These are phyloP conservation scores for Halcyon malimbica DNA, from an alignment of 2,113 vertebrate species.

Conservation along the genomic window DNA sequence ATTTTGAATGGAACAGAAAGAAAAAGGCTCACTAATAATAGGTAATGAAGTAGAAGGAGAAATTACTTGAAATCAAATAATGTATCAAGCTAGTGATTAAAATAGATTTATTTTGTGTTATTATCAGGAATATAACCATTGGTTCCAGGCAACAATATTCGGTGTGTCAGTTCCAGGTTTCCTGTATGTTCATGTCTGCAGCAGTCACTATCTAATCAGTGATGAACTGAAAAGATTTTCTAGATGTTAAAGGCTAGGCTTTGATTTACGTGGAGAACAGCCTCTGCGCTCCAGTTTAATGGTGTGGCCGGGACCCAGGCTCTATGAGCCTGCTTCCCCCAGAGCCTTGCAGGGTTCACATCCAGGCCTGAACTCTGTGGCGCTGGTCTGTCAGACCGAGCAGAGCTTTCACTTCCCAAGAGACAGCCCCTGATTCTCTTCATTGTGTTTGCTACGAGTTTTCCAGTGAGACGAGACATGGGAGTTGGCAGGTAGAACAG, in stretches of 20 bases:
- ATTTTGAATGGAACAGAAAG: constrained; percentile 39
- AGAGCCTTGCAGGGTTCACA: neutral
- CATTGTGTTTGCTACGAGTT: neutral
- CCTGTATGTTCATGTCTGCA: neutral
- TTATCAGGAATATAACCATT: neutral
- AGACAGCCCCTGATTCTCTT: neutral
- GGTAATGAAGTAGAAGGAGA: constrained; percentile 4
- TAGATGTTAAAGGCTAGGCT: neutral
- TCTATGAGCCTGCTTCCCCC: neutral
- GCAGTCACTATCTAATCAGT: neutral
- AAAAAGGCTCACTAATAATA: constrained; percentile 35
- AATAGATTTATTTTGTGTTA: neutral
- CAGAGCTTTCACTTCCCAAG: neutral
- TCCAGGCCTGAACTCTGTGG: neutral
- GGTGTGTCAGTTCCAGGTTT: neutral
- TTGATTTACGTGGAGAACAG: neutral
- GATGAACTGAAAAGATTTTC: neutral
- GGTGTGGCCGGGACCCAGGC: neutral
- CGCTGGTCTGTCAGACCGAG: neutral
- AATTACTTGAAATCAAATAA: constrained; percentile 28
- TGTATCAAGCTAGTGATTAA: neutral
- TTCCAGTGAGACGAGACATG: neutral
- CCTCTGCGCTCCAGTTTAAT: neutral
- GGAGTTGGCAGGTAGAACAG: neutral
- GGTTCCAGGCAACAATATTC: neutral